These are phyloP conservation scores for Diorhabda carinulata DNA, from an alignment of 1,140 invertebrate species.

Conservation along the genomic window DNA sequence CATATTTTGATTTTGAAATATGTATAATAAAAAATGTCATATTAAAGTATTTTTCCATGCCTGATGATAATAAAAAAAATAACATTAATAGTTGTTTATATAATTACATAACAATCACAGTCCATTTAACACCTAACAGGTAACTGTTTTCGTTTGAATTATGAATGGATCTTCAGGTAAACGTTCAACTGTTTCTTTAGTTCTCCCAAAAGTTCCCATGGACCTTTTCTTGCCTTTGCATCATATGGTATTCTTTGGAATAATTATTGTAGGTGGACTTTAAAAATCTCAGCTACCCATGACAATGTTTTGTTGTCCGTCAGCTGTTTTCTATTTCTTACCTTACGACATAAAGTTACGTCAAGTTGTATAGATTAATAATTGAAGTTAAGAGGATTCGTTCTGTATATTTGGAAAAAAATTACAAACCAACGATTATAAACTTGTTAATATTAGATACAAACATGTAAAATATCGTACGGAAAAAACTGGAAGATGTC, in stretches of 20 bases:
- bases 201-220: not conserved
- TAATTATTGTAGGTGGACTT: not conserved
- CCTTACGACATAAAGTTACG: not conserved
- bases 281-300: not conserved
- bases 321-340: not conserved
- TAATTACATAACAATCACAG: slow-evolving; percentile 3
- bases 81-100: not conserved
- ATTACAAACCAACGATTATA: too few relatives aligned
- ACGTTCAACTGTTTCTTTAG: not conserved
- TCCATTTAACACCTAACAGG: not conserved
- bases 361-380: not conserved
- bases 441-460: too few relatives aligned
- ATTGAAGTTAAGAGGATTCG: not conserved
- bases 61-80: too few relatives aligned
- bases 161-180: not conserved
- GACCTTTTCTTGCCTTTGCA: not conserved
- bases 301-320: not conserved
- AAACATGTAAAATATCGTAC: too few relatives aligned
- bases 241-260: not conserved
- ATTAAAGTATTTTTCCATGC: too few relatives aligned
- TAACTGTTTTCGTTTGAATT: not conserved
- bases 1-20: too few relatives aligned
- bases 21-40: too few relatives aligned
- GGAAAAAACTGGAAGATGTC: too few relatives aligned
- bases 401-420: not conserved